Evolutionary conservation across 2,113 vertebrate genomes (phyloP), one percentile per base, ranked within the genome.

Genomic region (Sceloporus tristichus): DNA sequence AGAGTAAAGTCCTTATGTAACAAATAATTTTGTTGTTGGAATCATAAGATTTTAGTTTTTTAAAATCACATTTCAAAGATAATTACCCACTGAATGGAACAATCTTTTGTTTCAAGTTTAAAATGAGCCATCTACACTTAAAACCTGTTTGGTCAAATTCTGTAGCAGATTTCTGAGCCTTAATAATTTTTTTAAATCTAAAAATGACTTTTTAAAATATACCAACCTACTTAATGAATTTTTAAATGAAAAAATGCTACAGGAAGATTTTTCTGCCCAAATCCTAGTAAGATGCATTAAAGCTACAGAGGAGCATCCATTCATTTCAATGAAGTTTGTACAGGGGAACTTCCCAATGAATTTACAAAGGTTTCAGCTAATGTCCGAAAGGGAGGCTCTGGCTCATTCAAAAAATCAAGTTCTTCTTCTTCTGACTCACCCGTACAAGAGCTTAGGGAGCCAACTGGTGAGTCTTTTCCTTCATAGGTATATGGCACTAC

Each of bases 381-480:
- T 76, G 96, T 97, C 96, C 96, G 98, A 96, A 99, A 99, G 96
- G 98, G 98, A 53, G 98, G 98, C 82, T 98, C 98, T 59, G 98
- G 96, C 11, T 97, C 94, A 95, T 98, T 97, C 84, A 98, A 93
- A 96, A 99, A 98, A 90, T 98, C 97, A 53, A 98, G 95, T 4
- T 96, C 96, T 4, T 97, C 93, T 79, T 98, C 97, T 40, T 96
- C 42, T 93, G 90, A 78, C 98, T 88, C 42, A 1, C 59, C 97
- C 48, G 98, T 98, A 96, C 98, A 99, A 93, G 98, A 98, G 77
- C 98, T 98, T 53, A 99, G 96, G 0, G 98, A 98, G 78, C 98
- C 98, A 9, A 97, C 97, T 48, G 94, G 68, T 0, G 98, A 98
- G 89, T 98, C 98, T 93, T 89, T 95, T 84, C 98, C 98, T 97